These are phyloP conservation scores for Pycnomerus fuliginosus DNA, from an alignment of 2,888 invertebrate genomes.

Conservation along the genomic window DNA sequence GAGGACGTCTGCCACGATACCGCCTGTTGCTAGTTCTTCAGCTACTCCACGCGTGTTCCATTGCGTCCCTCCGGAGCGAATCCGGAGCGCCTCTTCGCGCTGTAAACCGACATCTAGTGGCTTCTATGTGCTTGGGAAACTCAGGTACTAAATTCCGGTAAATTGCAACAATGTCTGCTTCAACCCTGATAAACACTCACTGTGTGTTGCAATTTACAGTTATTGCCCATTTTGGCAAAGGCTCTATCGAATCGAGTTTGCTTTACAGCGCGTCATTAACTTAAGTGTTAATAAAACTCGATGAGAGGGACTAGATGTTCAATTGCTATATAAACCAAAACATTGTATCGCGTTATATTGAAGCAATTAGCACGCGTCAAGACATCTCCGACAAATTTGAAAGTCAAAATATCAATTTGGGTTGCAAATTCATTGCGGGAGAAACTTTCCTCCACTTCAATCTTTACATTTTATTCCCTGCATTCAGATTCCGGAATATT, in stretches of 20 bases:
- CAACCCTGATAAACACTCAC: background rate
- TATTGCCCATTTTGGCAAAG: background rate
- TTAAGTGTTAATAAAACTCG: constrained; percentile 20
- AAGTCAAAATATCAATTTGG: constrained; percentile 59
- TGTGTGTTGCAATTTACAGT: constrained; percentile 1
- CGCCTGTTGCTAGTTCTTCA: constrained; percentile 55
- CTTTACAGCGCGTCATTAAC: constrained; percentile 17
- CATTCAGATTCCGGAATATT: constrained; percentile 8
- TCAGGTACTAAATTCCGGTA: constrained; percentile 36
- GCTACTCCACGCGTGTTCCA: constrained; percentile 46
- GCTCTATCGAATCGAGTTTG: constrained; percentile 5
- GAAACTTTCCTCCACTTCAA: constrained; percentile 21
- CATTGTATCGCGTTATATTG: constrained; percentile 3
- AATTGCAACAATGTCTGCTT: constrained; percentile 1
- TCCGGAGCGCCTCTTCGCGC: constrained; percentile 29
- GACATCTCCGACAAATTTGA: constrained; percentile 50
- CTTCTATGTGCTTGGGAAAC: constrained; percentile 46
- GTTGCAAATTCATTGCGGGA: constrained; percentile 52
- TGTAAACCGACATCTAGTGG: constrained; percentile 20
- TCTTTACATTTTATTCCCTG: constrained; percentile 7
- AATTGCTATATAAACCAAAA: background rate
- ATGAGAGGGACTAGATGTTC: constrained; percentile 4
- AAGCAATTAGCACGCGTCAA: background rate
- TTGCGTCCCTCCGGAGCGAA: constrained; percentile 35
- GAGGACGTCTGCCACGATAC: constrained; percentile 45